Evolutionary conservation across 2,113 vertebrate species (phyloP).

Genomic region (Cololabis saira): DNA sequence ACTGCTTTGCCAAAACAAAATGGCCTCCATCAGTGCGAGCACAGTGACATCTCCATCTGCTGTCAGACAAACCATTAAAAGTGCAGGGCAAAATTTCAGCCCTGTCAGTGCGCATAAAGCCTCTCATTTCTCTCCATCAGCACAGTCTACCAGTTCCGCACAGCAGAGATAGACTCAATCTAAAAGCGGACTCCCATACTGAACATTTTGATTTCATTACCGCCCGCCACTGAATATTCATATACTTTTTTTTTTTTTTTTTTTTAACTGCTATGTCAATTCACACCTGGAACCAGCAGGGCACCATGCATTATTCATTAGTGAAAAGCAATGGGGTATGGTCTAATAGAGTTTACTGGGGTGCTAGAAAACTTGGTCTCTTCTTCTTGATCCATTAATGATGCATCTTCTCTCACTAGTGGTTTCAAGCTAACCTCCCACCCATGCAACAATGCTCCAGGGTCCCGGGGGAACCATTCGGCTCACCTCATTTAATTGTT

Average conservation of each 20-base stretch:
- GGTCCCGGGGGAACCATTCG: conserved; percentile 46
- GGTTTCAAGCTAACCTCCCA: conserved; percentile 60
- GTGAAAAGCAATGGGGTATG: conserved; percentile 78
- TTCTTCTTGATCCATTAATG: conserved; percentile 78
- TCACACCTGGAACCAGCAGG: conserved; percentile 78
- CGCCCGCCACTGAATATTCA: conserved; percentile 82
- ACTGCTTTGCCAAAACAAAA: conserved; percentile 76
- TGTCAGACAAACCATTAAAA: conserved; percentile 82
- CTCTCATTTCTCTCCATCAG: conserved; percentile 83
- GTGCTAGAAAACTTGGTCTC: conserved; percentile 58
- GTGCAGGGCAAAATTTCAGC: conserved; percentile 76
- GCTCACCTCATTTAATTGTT: conserved; percentile 75
- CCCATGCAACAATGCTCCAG: conserved; percentile 48
- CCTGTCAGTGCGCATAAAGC: conserved; percentile 82
- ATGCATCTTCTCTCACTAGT: conserved; percentile 67
- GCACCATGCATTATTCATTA: conserved; percentile 81
- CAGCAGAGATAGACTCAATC: conserved; percentile 74
- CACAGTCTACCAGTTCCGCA: conserved; percentile 76
- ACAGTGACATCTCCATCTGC: conserved; percentile 79
- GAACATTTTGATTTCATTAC: conserved; percentile 84
- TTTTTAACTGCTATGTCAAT: conserved; percentile 66
- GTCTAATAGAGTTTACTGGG: conserved; percentile 76
- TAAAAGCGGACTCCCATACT: conserved; percentile 75
- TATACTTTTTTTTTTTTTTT: conserved; percentile 73
- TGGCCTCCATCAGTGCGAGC: conserved; percentile 67